Percentiles rank a stretch among this genome's conserved stretches.
Conservation (phyloP, 2,888 invertebrate genomes). For the Heliconius cydno region DNA sequence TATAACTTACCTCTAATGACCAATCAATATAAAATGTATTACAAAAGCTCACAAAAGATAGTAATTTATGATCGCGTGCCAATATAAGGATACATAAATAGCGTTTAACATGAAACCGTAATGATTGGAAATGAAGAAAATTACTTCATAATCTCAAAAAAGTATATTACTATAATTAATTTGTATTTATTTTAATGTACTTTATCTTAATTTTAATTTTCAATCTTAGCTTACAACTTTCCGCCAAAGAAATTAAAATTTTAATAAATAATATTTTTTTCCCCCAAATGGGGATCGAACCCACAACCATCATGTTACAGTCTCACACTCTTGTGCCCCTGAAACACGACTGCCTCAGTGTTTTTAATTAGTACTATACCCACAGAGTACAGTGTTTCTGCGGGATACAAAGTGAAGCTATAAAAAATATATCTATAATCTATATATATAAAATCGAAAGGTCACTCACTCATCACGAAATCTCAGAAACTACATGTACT, state of each 20-base stretch:
- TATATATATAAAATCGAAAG: no score
- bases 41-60: conserved; percentile 34
- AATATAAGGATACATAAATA: conserved; percentile 37
- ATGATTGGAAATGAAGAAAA: conserved; percentile 30
- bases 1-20: conserved; percentile 10
- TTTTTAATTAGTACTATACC: no score
- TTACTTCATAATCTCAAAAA: conserved; percentile 29
- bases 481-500: no score
- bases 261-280: background rate
- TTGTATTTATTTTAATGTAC: background rate
- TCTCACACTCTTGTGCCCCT: no score
- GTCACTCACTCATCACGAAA: no score
- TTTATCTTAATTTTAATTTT: background rate
- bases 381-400: no score
- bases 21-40: conserved; percentile 34
- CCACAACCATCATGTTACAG: no score
- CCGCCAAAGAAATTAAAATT: background rate
- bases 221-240: no score
- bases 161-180: background rate
- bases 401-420: no score
- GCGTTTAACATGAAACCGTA: conserved; percentile 36
- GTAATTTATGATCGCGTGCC: conserved; percentile 41
- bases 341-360: no score
- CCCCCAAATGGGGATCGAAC: background rate
- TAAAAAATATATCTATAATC: no score